Evolutionary conservation across 2,888 invertebrate species (phyloP), one percentile per base, ranked within the genome.

Genomic region (Eupithecia pulchellata): DNA sequence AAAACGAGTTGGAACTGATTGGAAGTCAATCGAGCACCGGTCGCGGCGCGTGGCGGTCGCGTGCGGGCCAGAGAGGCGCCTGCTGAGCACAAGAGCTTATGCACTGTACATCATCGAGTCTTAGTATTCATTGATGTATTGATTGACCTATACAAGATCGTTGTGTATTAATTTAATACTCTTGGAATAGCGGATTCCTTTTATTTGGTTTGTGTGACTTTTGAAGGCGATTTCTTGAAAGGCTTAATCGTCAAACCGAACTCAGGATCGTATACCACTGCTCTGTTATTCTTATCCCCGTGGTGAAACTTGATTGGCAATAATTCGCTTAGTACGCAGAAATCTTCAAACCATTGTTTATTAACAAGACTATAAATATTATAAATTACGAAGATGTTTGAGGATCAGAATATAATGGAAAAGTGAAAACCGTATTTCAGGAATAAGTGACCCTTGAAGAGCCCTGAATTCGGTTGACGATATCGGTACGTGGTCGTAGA

Each of bases 81-180:
- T 84, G 91, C 92, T 87, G 92, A 69, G 90, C 77, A 91, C 84
- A 83, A 91, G 92, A 89, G 89, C 92, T 92, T 92, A 92, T 92
- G 91, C 88, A 78, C 69, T 66, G 73, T n/a, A 68, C 64, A 68
- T 74, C 69, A 69, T 73, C 69, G 47, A 71, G 66, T 69, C 66
- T 34, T 62, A 55, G 47, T 62, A 69, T 75, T 32, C 58, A 58
- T 13, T 69, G 65, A 69, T 72, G 64, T 68, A 71, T 71, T 73
- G 58, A 74, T 72, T 29, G 57, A 52, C 25, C 11, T 29, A 17
- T 20, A 17, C 29, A 57, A 8, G 52, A 52, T 25, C 11, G 11
- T 52, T 57, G 57, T 57, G 29, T 57, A 61, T 14, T 61, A 34
- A 61, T 61, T 68, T 61, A 64, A 61, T 20, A 71, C 72, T 74